Evolutionary conservation across 2,797 vertebrate genomes (phyloP).

Genomic region (Tenualosa thibaudeaui): DNA sequence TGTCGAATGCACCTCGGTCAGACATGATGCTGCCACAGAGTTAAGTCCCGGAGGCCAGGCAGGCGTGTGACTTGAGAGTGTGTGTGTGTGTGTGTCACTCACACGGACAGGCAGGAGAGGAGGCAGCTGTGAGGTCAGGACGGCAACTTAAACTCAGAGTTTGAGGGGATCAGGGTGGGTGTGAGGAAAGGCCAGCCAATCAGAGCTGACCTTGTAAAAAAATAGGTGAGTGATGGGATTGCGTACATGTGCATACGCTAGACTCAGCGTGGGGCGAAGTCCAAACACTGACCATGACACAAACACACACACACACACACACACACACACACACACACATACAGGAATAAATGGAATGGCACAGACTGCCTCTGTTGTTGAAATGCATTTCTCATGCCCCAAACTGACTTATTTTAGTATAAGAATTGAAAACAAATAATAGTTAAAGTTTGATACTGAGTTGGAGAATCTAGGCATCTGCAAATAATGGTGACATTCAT

Average conservation of each 20-base stretch:
- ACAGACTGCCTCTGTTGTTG: background rate
- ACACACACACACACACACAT: constrained; percentile 1
- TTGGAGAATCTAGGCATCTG: too few relatives aligned
- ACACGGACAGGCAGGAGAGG: background rate
- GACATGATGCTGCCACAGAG: constrained; percentile 72
- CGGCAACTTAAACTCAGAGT: constrained; percentile 58
- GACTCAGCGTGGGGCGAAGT: background rate
- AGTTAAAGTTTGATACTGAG: too few relatives aligned
- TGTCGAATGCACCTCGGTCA: constrained; percentile 83
- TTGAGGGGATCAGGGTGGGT: constrained; percentile 37
- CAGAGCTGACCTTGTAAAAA: background rate
- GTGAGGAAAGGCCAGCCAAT: constrained; percentile 42
- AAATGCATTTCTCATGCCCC: background rate
- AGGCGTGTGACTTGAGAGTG: background rate
- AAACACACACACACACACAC: background rate
- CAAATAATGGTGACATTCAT: too few relatives aligned
- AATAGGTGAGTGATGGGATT: background rate
- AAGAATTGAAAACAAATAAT: too few relatives aligned
- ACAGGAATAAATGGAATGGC: background rate
- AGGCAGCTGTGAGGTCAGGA: background rate
- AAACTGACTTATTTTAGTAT: background rate
- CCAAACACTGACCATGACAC: background rate
- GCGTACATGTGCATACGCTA: background rate
- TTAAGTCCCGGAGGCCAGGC: background rate
- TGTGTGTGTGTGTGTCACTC: background rate